phyloP scores from a whole-genome alignment of 2,113 vertebrate genomes.

The Sylvia atricapilla region DNA sequence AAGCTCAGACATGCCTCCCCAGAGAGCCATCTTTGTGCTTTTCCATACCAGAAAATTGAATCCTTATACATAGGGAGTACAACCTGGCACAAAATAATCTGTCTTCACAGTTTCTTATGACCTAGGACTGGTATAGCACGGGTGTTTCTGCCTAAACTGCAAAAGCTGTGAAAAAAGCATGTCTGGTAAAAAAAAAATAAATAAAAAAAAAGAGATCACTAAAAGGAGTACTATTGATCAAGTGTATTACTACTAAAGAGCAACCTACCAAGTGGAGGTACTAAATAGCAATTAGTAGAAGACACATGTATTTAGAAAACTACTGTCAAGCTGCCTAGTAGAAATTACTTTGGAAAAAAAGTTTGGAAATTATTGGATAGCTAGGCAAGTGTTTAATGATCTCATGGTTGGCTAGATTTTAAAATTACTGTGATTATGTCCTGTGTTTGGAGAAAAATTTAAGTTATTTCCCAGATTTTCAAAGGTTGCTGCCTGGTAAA shows the following conservation, averaged over 20 bases:
- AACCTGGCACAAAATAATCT: not conserved
- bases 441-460: not conserved
- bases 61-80: not conserved
- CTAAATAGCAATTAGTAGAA: not conserved
- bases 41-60: not conserved
- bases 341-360: not conserved
- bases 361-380: not conserved
- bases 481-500: not conserved
- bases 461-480: not conserved
- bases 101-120: not conserved
- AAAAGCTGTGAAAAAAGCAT: not conserved
- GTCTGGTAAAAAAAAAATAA: too few relatives aligned
- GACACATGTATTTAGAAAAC: not conserved
- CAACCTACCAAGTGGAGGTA: not conserved
- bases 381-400: not conserved
- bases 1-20: not conserved
- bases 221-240: not conserved
- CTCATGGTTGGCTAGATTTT: not conserved
- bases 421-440: not conserved
- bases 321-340: not conserved
- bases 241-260: not conserved
- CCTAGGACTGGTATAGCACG: not conserved
- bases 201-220: too few relatives aligned
- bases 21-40: not conserved
- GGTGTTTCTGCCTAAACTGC: not conserved